Base-by-base conservation (phyloP, 1,140 invertebrate genomes). In the Plectrocnemia conspersa region DNA sequence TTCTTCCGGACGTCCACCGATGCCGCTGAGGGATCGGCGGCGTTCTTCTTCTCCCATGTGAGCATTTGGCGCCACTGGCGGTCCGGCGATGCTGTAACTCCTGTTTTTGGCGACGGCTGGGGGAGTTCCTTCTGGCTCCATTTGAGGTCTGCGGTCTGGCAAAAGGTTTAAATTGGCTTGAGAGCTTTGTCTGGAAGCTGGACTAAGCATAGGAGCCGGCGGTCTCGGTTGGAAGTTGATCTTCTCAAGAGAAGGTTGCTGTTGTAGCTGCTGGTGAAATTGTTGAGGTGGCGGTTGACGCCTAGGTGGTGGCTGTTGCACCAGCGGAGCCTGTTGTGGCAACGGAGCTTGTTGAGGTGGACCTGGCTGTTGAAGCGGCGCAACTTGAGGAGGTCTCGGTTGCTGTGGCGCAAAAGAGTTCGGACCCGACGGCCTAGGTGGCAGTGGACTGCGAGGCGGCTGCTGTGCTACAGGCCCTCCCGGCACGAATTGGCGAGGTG, bases 41-140 rank as follows among this genome's bases (percentile, higher is more conserved):
- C 74, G 65, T 13, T 73, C 63, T 54, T 75, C 74, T 54, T 73
- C 73, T 45, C 75, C 73, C 48, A 64, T 59, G 65, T 70, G 69
- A 25, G 73, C 64, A 36, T 70, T 68, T 42, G 68, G 71, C 23
- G 68, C 68, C 46, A 69, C 62, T 19, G 71, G 68, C 38, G 73
- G 71, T 29, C 72, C 74, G 41, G 73, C 68, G 62, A 76, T 75
- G 50, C 74, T 76, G 52, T 64, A 76, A 56, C 74, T 76, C 64
- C 74, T 68, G 18, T 67, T 71, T 65, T 76, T 76, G 21, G 65
- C 55, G 46, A 64, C 56, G 52, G 66, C 66, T 15, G 68, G 61
- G 33, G 56, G 54, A n/a, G 38, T 49, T 16, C 33, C 49, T 46
- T 62, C 56, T 7, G 53, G 49, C 16, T 59, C 56, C 56, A 63